Evolutionary conservation across 2,888 invertebrate species (phyloP).

Genomic region (Meiosimyza platycephala): DNA sequence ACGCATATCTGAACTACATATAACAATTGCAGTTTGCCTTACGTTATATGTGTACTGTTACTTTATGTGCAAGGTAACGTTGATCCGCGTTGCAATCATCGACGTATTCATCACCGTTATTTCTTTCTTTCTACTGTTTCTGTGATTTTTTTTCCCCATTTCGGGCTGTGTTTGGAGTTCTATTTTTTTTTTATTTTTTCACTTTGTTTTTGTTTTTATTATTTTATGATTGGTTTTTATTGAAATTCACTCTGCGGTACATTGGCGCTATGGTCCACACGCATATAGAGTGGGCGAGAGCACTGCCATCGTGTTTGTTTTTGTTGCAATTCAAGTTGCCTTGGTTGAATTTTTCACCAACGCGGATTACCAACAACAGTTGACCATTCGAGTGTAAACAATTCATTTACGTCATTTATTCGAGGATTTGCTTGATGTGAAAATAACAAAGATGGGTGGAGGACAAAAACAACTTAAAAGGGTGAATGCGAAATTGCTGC

Average conservation of each 20-base stretch:
- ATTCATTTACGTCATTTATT: slow-evolving; percentile 45
- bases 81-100: slow-evolving; percentile 25
- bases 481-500: background rate
- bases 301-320: background rate
- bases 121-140: background rate
- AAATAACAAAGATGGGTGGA: slow-evolving; percentile 36
- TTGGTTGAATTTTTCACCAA: slow-evolving; percentile 9
- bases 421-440: slow-evolving; percentile 38
- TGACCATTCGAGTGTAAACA: slow-evolving; percentile 44
- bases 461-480: background rate
- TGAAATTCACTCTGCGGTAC: slow-evolving; percentile 23
- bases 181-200: slow-evolving; percentile 10
- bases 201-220: slow-evolving; percentile 19
- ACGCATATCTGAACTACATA: too few species aligned
- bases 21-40: background rate
- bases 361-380: slow-evolving; percentile 43
- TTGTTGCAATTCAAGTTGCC: too few species aligned
- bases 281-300: background rate
- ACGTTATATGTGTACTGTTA: background rate
- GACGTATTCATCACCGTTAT: slow-evolving; percentile 27
- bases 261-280: background rate
- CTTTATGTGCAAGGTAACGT: background rate
- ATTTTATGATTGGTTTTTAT: slow-evolving; percentile 34
- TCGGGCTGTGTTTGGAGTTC: background rate
- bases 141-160: slow-evolving; percentile 1